Evolutionary conservation across 37 sponge, comb jelly and placozoan species (phyloP), one percentile per base, ranked within the genome.

Genomic region (Oopsacas minuta): DNA sequence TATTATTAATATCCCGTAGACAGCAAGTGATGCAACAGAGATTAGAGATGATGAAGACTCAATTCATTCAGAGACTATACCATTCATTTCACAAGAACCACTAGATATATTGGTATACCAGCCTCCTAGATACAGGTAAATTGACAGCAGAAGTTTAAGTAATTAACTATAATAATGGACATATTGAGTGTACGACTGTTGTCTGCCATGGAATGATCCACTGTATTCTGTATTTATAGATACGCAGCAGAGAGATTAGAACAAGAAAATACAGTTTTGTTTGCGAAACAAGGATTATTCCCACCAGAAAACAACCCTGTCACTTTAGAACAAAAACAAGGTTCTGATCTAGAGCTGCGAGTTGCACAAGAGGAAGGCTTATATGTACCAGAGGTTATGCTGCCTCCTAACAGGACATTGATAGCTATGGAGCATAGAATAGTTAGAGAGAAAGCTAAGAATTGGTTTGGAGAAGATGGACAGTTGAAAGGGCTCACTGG

Each of bases 391-490:
- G 75, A 61, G 22, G 75, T 61, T 34, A 3, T 61, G 17, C 7
- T n/a, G 30, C 75, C 75, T 61, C 75, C 75, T 12, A 61, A 3
- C 17, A 10, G 75, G 22, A 12, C 22, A 25, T n/a, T 3, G 75
- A n/a, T 61, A 10, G 75, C 75, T 34, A 3, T 61, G 75, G 75
- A 61, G 75, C 75, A 61, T 34, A 61, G 75, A n/a, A 25, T 61
- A 3, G 75, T 61, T 12, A 61, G 75, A n/a, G 75, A 61, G 30
- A 34, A 34, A 34, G 75, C 75, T 20, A 25, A 3, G 75, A 61
- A 12, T n/a, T 61, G 75, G 75, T 61, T 61, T 34, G 75, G 75
- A n/a, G 75, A 61, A 34, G 28, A 61, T 12, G 75, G 75, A 61
- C 75, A 61, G 75, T n/a, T 61, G 75, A 61, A 61, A 12, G 75